Conservation (phyloP, 2,888 invertebrate species). For the Hoplodrina blanda region DNA sequence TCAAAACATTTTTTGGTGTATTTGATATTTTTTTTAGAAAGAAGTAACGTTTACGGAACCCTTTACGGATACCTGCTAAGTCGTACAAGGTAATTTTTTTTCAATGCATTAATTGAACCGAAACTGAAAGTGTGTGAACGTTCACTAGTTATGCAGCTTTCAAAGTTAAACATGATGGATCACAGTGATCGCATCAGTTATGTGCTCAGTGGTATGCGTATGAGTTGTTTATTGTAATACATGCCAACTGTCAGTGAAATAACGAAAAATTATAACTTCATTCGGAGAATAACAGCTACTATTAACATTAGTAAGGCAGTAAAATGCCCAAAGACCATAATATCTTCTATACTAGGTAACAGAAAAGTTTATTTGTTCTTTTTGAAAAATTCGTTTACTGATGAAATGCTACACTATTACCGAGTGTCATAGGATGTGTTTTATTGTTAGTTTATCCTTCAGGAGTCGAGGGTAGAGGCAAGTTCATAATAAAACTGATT, state of each 20-base stretch:
- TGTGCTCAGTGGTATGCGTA: not conserved
- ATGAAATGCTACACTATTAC: too few relatives aligned
- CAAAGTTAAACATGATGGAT: conserved; percentile 39
- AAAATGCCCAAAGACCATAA: not conserved
- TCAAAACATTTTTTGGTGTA: too few relatives aligned
- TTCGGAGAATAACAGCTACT: not conserved
- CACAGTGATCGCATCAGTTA: conserved; percentile 28
- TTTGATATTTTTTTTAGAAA: not conserved
- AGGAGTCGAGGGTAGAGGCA: too few relatives aligned
- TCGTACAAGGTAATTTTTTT: conserved; percentile 20
- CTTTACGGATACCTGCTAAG: conserved; percentile 6
- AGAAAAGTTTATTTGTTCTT: too few relatives aligned
- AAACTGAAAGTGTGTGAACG: conserved; percentile 43
- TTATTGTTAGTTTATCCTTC: too few relatives aligned
- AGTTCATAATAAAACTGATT: not conserved
- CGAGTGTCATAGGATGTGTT: too few relatives aligned
- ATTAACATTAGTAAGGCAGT: not conserved
- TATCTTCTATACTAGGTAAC: too few relatives aligned
- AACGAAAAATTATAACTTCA: not conserved
- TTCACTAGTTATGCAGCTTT: conserved; percentile 37
- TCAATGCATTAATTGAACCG: conserved; percentile 48
- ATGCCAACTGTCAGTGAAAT: not conserved
- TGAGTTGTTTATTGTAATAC: not conserved
- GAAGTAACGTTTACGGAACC: conserved; percentile 45
- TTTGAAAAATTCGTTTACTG: too few relatives aligned